phyloP scores from a whole-genome alignment of 2,888 invertebrate species.

The Rhogogaster chlorosoma region DNA sequence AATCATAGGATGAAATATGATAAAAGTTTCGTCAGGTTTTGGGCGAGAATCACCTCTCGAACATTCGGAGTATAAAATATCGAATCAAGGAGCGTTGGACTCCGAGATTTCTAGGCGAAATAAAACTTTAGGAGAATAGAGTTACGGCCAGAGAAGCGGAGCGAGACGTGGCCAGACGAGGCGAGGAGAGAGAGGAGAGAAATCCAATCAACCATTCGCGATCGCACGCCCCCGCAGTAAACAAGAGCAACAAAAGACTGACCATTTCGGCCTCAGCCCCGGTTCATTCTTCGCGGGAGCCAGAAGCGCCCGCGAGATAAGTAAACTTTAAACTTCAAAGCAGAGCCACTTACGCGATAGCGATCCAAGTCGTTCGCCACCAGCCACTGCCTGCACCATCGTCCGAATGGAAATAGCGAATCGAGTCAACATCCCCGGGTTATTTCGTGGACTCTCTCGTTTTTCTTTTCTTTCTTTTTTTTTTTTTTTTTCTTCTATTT shows the following conservation, averaged over 20 bases:
- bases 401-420: constrained; percentile 41
- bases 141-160: background rate
- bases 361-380: constrained; percentile 25
- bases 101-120: constrained; percentile 52
- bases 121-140: constrained; percentile 51
- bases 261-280: constrained; percentile 64
- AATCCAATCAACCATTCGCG: constrained; percentile 70
- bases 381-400: background rate
- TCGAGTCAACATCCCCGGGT: constrained; percentile 37
- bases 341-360: constrained; percentile 46
- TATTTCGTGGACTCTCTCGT: constrained; percentile 55
- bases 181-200: constrained; percentile 55
- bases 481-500: constrained; percentile 50
- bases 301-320: constrained; percentile 73
- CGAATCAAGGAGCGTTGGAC: background rate
- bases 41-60: background rate
- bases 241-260: constrained; percentile 76
- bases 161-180: background rate
- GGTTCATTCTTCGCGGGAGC: constrained; percentile 59
- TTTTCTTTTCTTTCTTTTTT: constrained; percentile 49
- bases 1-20: background rate
- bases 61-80: background rate
- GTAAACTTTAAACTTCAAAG: constrained; percentile 76
- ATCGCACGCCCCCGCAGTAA: constrained; percentile 76
- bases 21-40: background rate